Conservation (phyloP, 2,888 invertebrate species). For the Graphium colonna region DNA sequence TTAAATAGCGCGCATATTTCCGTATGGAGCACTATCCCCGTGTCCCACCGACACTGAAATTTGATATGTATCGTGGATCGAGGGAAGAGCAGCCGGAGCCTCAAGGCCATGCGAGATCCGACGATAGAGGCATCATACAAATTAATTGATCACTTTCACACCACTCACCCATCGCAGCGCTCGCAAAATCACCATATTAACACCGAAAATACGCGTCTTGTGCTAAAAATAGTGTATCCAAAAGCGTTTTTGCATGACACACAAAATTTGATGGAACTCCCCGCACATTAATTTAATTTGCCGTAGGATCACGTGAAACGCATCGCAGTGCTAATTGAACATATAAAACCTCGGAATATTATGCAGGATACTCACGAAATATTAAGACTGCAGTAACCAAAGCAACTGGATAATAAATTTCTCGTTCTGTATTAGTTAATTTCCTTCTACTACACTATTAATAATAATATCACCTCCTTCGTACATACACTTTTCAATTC, state of each 20-base stretch:
- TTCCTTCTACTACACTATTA: slow-evolving; percentile 10
- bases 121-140: slow-evolving; percentile 39
- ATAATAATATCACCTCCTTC: slow-evolving; percentile 15
- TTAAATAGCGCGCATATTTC: not conserved
- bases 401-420: slow-evolving; percentile 42
- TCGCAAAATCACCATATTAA: slow-evolving; percentile 70
- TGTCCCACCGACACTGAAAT: slow-evolving; percentile 29
- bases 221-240: slow-evolving; percentile 66
- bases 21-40: slow-evolving; percentile 1
- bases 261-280: slow-evolving; percentile 26
- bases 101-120: slow-evolving; percentile 50
- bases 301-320: slow-evolving; percentile 46
- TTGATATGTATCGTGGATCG: slow-evolving; percentile 31
- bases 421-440: slow-evolving; percentile 14
- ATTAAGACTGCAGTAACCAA: slow-evolving; percentile 54
- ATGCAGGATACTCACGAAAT: slow-evolving; percentile 67
- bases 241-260: slow-evolving; percentile 59
- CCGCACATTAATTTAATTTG: slow-evolving; percentile 50
- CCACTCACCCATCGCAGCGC: slow-evolving; percentile 57
- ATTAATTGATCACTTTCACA: slow-evolving; percentile 64
- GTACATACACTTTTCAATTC: slow-evolving; percentile 44
- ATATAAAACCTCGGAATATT: slow-evolving; percentile 42
- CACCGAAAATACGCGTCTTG: slow-evolving; percentile 64
- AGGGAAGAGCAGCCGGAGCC: slow-evolving; percentile 31
- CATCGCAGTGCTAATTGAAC: slow-evolving; percentile 51